Evolutionary conservation across 2,888 invertebrate genomes (phyloP).

Genomic region (Melieria crassipennis): DNA sequence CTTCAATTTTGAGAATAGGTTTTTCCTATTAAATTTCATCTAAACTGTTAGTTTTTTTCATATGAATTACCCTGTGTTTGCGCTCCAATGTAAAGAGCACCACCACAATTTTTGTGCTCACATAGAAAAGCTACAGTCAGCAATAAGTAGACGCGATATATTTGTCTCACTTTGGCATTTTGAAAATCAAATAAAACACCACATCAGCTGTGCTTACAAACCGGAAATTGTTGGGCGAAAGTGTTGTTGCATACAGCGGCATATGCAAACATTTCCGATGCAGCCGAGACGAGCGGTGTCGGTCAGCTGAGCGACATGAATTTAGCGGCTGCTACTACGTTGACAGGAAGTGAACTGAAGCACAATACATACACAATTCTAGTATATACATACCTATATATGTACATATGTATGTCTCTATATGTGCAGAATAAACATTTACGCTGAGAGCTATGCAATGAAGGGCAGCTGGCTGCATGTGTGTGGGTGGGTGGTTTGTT

Average conservation of each 20-base stretch:
- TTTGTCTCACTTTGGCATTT: background rate
- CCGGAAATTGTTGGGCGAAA: constrained; percentile 23
- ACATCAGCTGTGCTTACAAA: background rate
- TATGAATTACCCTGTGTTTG: background rate
- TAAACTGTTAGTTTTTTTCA: background rate
- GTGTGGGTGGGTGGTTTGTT: constrained; percentile 14
- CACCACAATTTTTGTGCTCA: background rate
- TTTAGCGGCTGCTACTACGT: background rate
- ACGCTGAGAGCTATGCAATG: constrained; percentile 9
- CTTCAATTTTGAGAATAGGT: too few species aligned
- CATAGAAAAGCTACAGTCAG: background rate
- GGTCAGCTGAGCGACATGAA: background rate
- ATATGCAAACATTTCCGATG: constrained; percentile 22
- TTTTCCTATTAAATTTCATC: too few species aligned
- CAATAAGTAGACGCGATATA: background rate
- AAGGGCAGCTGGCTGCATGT: background rate
- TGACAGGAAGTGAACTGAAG: constrained; percentile 3
- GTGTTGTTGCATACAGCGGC: constrained; percentile 9
- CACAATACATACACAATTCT: background rate
- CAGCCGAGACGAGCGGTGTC: background rate
- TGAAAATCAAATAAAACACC: background rate
- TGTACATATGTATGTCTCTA: background rate
- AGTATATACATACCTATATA: background rate
- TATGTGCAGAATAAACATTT: background rate
- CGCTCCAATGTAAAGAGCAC: background rate